Evolutionary conservation across 2,797 vertebrate genomes (phyloP), one percentile per base, ranked within the genome.

Genomic region (Sebastes hubbsi): DNA sequence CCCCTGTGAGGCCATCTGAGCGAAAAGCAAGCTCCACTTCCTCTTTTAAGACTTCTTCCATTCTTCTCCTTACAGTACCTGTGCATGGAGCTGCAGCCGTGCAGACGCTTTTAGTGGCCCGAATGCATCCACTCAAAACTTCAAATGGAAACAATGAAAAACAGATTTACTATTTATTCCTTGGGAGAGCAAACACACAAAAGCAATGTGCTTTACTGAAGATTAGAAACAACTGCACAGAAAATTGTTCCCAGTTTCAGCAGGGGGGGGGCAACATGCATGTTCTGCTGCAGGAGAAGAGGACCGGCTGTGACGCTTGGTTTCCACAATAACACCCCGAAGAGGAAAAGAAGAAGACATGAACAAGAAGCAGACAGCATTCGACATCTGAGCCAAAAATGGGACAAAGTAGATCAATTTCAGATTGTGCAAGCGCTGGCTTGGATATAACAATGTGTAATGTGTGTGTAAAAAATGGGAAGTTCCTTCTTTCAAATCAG

Each of bases 211-310:
- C 84, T 78, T 86, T 86, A 65, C 62, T 36, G 74, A 78, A 90
- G 86, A 93, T 93, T 86, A 88, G 80, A 90, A 94, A 95, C 89
- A 93, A 94, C 87, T 92, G 91, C 78, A 42, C 34, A 72, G 87
- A 91, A 90, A 88, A 91, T 88, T 82, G 87, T 80, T 90, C 64
- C 87, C 88, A 88, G 87, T 92, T 88, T 78, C 22, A 32, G 27
- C 3, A 9, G 42, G 25, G 5, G 64, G 38, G 24, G 34, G 16
- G 4, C 49, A 60, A 74, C 38, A 75, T 77, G 63, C 72, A 65
- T 88, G 74, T 55, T 87, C 62, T 76, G 80, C 78, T 81, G 36
- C 54, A 64, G 60, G 65, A 83, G 63, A 71, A 62, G 73, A 83
- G 22, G 34, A 76, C 55, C 24, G 9, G 22, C 72, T 75, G 77